These are phyloP conservation scores for Drosophila neoperkinsi DNA, from an alignment of 2,888 invertebrate species.

Conservation along the genomic window DNA sequence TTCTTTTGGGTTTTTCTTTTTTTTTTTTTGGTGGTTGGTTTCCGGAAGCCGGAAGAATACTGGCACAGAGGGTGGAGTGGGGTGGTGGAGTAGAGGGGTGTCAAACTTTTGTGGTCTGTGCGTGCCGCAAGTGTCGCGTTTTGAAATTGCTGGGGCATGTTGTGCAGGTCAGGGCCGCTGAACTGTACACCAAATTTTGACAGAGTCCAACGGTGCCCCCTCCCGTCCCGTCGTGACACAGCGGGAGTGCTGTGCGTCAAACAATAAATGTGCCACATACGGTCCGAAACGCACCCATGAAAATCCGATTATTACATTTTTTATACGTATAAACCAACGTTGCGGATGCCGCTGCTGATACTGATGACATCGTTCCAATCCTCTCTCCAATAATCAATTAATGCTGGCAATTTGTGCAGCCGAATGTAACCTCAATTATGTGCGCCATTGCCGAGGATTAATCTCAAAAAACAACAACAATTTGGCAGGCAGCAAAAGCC, in stretches of 20 bases:
- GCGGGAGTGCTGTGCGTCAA: constrained; percentile 41
- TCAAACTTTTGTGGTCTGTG: constrained; percentile 56
- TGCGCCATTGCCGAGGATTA: constrained; percentile 71
- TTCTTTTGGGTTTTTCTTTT: constrained; percentile 4
- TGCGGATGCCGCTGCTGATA: constrained; percentile 16
- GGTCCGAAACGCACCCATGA: constrained; percentile 69
- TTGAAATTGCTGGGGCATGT: constrained; percentile 45
- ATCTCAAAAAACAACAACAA: constrained; percentile 65
- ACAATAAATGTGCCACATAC: constrained; percentile 72
- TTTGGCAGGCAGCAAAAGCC: constrained; percentile 49
- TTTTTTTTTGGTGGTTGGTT: constrained; percentile 63
- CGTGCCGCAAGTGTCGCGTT: constrained; percentile 58
- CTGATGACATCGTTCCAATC: constrained; percentile 27
- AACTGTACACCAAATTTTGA: constrained; percentile 43
- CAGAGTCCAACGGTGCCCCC: constrained; percentile 2
- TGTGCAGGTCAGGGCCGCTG: constrained; percentile 60
- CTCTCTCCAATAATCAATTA: constrained; percentile 69
- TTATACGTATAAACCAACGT: constrained; percentile 34
- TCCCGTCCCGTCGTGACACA: constrained; percentile 18
- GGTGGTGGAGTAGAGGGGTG: constrained; percentile 16
- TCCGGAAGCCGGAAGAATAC: constrained; percentile 21
- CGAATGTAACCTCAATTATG: constrained; percentile 80
- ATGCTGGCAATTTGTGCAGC: constrained; percentile 78
- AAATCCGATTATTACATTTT: constrained; percentile 77
- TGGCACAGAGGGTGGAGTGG: not conserved